phyloP scores from a whole-genome alignment of 1,140 invertebrate species.

The Parapsyche elsis region DNA sequence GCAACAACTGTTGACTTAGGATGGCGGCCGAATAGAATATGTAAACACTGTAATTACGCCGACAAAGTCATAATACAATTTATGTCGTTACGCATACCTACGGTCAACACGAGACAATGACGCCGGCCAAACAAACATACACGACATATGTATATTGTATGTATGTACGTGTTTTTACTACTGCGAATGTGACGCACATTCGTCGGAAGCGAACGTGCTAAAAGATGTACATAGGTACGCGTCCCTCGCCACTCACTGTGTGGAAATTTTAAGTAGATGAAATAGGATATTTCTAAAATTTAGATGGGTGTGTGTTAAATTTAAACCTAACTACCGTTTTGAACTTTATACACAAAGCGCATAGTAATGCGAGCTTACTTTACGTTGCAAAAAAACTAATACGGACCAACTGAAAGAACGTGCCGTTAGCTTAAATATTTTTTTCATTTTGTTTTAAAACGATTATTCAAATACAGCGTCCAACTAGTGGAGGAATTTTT shows the following conservation, averaged over 20 bases:
- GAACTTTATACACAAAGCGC: too few species aligned
- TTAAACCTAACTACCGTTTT: too few species aligned
- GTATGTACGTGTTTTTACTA: too few species aligned
- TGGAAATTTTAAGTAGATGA: too few species aligned
- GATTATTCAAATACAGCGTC: neutral
- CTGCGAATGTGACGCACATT: too few species aligned
- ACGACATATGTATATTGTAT: too few species aligned
- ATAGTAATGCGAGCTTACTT: too few species aligned
- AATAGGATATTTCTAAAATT: too few species aligned
- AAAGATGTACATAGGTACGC: too few species aligned
- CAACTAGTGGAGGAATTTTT: neutral
- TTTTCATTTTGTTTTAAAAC: conserved; percentile 4
- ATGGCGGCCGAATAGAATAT: neutral
- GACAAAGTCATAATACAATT: neutral
- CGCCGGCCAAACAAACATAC: neutral
- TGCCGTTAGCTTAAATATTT: neutral
- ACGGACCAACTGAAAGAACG: neutral
- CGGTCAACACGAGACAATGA: neutral
- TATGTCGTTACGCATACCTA: neutral
- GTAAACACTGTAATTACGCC: neutral
- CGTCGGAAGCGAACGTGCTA: too few species aligned
- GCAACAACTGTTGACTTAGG: conserved; percentile 19
- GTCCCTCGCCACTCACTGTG: too few species aligned
- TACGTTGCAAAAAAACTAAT: neutral
- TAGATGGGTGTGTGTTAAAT: too few species aligned